Percentiles rank a stretch among this genome's conserved stretches.
Evolutionary conservation across 2,113 vertebrate genomes (phyloP).

Genomic region (Piliocolobus tephrosceles): DNA sequence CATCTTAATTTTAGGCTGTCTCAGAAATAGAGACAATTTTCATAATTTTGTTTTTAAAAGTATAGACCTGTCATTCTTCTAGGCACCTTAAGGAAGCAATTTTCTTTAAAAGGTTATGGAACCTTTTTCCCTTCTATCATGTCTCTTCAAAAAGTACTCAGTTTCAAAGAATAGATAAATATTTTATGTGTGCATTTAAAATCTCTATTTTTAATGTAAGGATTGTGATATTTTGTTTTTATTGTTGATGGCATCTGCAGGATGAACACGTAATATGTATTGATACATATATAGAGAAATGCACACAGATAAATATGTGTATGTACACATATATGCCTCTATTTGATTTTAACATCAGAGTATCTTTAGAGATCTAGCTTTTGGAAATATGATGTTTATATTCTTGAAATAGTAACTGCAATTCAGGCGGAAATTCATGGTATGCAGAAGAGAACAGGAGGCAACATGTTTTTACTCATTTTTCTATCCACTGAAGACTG

Average conservation of each 20-base stretch:
- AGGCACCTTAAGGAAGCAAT: constrained; percentile 26
- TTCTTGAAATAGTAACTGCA: background rate
- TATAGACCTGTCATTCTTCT: constrained; percentile 41
- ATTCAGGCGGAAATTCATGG: background rate
- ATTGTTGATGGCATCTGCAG: background rate
- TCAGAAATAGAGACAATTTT: constrained; percentile 32
- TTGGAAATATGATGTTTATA: too few species aligned
- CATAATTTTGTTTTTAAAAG: constrained; percentile 56
- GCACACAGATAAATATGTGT: background rate
- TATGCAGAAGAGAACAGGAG: background rate
- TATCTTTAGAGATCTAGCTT: background rate
- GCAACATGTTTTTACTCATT: background rate
- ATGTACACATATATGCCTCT: too few species aligned
- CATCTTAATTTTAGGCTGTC: constrained; percentile 15
- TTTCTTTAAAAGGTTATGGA: constrained; percentile 46
- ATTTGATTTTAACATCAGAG: background rate
- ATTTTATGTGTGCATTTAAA: constrained; percentile 46
- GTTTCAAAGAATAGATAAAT: constrained; percentile 39
- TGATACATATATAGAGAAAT: background rate
- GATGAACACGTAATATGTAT: background rate
- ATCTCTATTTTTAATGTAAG: background rate
- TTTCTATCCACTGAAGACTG: background rate
- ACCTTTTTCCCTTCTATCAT: background rate
- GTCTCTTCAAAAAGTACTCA: constrained; percentile 34
- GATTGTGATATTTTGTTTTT: background rate